phyloP scores from a whole-genome alignment of 2,888 invertebrate genomes.

The Spodoptera littoralis region DNA sequence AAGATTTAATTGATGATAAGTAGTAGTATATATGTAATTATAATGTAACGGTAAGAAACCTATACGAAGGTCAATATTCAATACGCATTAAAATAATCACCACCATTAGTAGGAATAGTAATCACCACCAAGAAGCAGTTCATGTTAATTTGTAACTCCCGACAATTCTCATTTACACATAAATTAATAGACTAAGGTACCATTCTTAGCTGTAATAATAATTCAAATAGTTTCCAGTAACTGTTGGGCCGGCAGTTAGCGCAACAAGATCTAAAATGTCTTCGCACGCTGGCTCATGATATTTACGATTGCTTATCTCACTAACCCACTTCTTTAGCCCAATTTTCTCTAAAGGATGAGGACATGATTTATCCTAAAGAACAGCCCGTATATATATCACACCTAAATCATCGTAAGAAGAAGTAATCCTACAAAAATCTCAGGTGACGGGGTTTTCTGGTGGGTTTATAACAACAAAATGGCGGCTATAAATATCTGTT shows the following conservation, averaged over 20 bases:
- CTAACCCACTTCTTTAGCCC: slow-evolving; percentile 9
- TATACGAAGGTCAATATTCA: too few relatives aligned
- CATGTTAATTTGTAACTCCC: too few relatives aligned
- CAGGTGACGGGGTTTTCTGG: slow-evolving; percentile 47
- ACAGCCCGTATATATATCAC: slow-evolving; percentile 47
- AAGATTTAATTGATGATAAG: too few relatives aligned
- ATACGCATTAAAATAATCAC: too few relatives aligned
- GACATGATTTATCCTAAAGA: slow-evolving; percentile 36
- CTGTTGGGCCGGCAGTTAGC: neutral
- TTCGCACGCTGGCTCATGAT: neutral
- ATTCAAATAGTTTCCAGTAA: slow-evolving; percentile 3
- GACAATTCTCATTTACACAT: too few relatives aligned
- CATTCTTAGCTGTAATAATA: neutral
- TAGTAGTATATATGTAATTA: too few relatives aligned
- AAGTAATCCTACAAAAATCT: slow-evolving; percentile 54
- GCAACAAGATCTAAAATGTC: neutral
- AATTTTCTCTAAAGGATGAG: slow-evolving; percentile 23
- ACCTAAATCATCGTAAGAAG: slow-evolving; percentile 28
- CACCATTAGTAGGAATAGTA: too few relatives aligned
- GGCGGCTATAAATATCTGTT: slow-evolving; percentile 65
- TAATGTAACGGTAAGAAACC: too few relatives aligned
- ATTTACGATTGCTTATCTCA: slow-evolving; percentile 13
- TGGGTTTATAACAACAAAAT: slow-evolving; percentile 51
- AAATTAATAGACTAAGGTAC: too few relatives aligned
- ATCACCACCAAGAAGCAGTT: too few relatives aligned